Evolutionary conservation across 2,888 invertebrate species (phyloP).

Genomic region (Empis stercorea): DNA sequence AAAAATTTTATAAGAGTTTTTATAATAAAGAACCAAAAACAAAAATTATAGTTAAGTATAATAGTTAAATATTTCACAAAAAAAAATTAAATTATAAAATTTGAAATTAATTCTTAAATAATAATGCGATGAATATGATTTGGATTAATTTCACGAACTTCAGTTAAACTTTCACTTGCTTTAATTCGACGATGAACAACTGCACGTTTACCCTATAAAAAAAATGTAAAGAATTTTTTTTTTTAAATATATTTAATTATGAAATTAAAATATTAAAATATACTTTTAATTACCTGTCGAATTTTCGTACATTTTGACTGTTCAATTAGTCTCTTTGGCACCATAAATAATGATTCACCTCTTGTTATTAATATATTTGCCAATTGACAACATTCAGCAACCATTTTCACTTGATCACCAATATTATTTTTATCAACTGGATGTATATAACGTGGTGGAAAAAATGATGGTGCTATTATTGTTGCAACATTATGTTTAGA

Average conservation of each 20-base stretch:
- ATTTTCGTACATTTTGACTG: constrained; percentile 41
- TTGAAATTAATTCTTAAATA: neutral
- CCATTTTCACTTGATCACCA: constrained; percentile 66
- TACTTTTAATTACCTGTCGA: constrained; percentile 23
- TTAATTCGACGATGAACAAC: neutral
- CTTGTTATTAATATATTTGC: constrained; percentile 72
- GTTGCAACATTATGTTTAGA: constrained; percentile 83
- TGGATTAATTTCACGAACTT: neutral
- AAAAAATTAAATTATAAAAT: neutral
- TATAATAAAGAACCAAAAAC: neutral
- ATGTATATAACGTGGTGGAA: constrained; percentile 59
- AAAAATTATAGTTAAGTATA: no score
- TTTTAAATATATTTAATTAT: no score
- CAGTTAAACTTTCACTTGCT: neutral
- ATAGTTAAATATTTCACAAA: neutral
- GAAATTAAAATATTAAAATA: neutral
- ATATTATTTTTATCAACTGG: constrained; percentile 51
- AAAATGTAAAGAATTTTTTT: neutral
- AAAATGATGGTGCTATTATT: constrained; percentile 90
- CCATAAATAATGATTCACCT: constrained; percentile 64
- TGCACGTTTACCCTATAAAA: neutral
- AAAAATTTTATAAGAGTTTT: neutral
- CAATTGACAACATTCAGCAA: constrained; percentile 75
- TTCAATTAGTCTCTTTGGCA: constrained; percentile 56
- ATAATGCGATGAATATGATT: neutral